phyloP scores from a whole-genome alignment of 1,140 invertebrate genomes.

The Octopus sinensis region DNA sequence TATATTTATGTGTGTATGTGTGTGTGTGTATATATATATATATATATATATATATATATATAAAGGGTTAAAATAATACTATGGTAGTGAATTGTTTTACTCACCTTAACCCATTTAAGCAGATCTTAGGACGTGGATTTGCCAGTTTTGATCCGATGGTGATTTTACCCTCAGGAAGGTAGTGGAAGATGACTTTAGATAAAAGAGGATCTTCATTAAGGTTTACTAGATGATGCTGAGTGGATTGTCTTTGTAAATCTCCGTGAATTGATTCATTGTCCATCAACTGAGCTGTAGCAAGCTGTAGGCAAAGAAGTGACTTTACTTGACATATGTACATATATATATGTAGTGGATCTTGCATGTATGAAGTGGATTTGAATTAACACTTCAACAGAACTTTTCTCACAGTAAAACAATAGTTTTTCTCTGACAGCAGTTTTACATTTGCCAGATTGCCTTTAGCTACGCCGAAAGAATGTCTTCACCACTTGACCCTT shows the following conservation, averaged over 20 bases:
- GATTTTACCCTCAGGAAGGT: conserved; percentile 43
- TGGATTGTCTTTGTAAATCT: background rate
- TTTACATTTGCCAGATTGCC: no score
- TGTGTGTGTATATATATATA: no score
- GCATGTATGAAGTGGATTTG: no score
- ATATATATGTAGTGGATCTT: no score
- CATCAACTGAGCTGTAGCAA: conserved; percentile 31
- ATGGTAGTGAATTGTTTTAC: background rate
- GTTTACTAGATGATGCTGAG: conserved; percentile 52
- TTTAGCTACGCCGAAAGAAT: no score
- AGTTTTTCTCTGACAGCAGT: no score
- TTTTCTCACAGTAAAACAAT: no score
- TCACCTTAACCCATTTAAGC: conserved; percentile 55
- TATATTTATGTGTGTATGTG: no score
- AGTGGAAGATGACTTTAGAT: conserved; percentile 56
- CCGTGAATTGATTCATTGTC: conserved; percentile 1
- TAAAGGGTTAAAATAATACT: no score
- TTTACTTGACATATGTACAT: background rate
- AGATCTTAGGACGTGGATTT: conserved; percentile 45
- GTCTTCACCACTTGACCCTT: no score
- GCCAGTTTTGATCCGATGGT: conserved; percentile 55
- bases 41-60: no score
- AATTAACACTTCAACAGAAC: no score
- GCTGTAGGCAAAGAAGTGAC: background rate
- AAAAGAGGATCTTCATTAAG: conserved; percentile 59